These are phyloP conservation scores for Drosophila villosipedis DNA, from an alignment of 2,888 invertebrate genomes.

Conservation along the genomic window DNA sequence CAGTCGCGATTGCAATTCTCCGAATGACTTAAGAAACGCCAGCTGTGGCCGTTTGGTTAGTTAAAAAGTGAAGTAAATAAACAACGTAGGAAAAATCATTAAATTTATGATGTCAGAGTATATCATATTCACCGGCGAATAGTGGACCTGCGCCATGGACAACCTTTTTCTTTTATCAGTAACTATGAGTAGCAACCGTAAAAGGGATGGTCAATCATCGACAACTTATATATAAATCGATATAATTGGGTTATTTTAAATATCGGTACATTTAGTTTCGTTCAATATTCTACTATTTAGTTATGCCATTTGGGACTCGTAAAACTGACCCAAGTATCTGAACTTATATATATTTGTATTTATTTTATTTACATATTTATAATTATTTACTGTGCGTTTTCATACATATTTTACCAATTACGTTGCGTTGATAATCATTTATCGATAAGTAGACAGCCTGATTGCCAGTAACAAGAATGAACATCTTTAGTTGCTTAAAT, in stretches of 20 bases:
- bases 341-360: neutral
- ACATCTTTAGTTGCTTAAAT: neutral
- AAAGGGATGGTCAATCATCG: constrained; percentile 8
- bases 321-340: neutral
- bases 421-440: neutral
- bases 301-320: neutral
- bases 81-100: neutral
- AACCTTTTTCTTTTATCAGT: constrained; percentile 31
- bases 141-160: constrained; percentile 5
- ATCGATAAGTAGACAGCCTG: neutral
- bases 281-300: constrained; percentile 4
- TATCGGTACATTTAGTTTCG: constrained; percentile 3
- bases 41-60: neutral
- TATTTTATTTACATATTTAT: neutral
- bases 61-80: neutral
- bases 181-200: constrained; percentile 1
- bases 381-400: neutral
- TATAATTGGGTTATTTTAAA: neutral
- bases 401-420: neutral
- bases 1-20: neutral
- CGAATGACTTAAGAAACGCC: neutral
- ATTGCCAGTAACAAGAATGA: neutral
- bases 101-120: constrained; percentile 34
- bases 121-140: constrained; percentile 4
- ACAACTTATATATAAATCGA: neutral